Conservation (phyloP, 2,797 vertebrate genomes). For the Cirrhinus molitorella region DNA sequence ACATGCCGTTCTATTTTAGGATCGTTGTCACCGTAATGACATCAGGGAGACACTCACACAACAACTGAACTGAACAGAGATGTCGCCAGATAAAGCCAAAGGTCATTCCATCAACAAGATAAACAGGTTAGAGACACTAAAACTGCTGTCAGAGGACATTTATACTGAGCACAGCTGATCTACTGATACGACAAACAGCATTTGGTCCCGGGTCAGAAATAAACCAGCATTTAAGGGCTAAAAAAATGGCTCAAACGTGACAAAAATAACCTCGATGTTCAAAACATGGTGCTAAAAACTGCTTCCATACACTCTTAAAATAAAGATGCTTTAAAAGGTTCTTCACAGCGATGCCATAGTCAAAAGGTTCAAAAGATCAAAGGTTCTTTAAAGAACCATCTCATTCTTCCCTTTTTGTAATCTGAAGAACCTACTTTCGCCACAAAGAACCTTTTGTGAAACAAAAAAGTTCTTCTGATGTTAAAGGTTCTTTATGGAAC, state of each 20-base stretch:
- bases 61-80: slow-evolving; percentile 65
- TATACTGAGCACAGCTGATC: background rate
- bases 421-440: no score
- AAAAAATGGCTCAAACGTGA: background rate
- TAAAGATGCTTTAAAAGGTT: no score
- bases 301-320: no score
- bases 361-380: no score
- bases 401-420: no score
- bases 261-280: background rate
- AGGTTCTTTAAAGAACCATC: no score
- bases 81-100: background rate
- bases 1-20: slow-evolving; percentile 74
- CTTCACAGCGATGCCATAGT: no score
- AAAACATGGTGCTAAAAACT: background rate
- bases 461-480: no score
- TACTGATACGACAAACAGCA: background rate
- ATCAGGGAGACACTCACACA: slow-evolving; percentile 29
- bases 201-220: background rate
- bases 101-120: background rate
- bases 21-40: slow-evolving; percentile 61
- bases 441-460: no score
- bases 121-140: background rate
- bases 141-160: background rate
- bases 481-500: no score
- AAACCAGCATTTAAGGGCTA: background rate